phyloP scores from a whole-genome alignment of 1,140 invertebrate species.

The Drosophila burlai region DNA sequence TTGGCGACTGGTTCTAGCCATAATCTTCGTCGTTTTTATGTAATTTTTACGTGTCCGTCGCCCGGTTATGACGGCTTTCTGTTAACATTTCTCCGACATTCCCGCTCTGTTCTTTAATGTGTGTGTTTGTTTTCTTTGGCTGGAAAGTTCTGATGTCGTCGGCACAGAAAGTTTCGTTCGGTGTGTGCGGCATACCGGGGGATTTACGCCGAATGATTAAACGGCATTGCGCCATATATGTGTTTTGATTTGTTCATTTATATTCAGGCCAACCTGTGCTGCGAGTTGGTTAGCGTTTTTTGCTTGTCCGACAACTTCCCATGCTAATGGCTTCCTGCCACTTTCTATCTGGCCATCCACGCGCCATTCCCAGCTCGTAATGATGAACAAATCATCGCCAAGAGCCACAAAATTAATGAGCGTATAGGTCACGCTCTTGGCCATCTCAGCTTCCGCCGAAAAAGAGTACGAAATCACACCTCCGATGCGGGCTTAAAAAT shows the following conservation, averaged over 20 bases:
- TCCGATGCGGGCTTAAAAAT: constrained; percentile 53
- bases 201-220: constrained; percentile 44
- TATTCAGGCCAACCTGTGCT: constrained; percentile 56
- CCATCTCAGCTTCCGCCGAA: constrained; percentile 60
- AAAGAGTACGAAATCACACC: constrained; percentile 49
- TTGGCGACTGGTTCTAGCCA: constrained; percentile 35
- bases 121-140: constrained; percentile 20
- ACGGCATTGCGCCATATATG: constrained; percentile 59
- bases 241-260: constrained; percentile 69
- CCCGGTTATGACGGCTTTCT: constrained; percentile 49
- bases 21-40: constrained; percentile 45
- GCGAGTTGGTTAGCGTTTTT: constrained; percentile 5
- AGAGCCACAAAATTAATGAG: constrained; percentile 58
- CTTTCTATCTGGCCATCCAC: constrained; percentile 54
- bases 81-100: constrained; percentile 41
- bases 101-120: constrained; percentile 28
- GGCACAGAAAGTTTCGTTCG: constrained; percentile 61
- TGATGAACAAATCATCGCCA: constrained; percentile 61
- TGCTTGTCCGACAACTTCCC: constrained; percentile 54
- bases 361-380: constrained; percentile 41
- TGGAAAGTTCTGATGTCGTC: constrained; percentile 59
- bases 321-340: constrained; percentile 59
- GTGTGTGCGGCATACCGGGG: constrained; percentile 37
- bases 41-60: constrained; percentile 56
- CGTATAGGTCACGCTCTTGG: constrained; percentile 71